Evolutionary conservation across 2,888 invertebrate genomes (phyloP), one percentile per base, ranked within the genome.

Genomic region (Petrolisthes manimaculis): DNA sequence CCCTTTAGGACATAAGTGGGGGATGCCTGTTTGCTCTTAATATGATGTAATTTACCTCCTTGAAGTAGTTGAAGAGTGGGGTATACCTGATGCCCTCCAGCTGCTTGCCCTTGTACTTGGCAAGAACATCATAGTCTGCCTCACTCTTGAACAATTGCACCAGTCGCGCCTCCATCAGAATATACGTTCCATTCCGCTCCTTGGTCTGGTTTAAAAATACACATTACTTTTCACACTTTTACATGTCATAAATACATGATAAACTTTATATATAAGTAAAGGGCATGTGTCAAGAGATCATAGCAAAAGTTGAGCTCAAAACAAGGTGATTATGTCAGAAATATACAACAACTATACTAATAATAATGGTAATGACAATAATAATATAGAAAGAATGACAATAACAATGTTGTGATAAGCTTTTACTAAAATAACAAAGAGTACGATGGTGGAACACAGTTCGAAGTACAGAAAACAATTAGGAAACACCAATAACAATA

Each of bases 11-110:
- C 37, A 37, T 37, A 37, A 37, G 37, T 37, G 37, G 0, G 37
- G 37, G 37, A 37, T 37, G 37, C 37, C 37, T 18, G 21, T 79
- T 37, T 5, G 75, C 9, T 18, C 21, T 18, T 75, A 75, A 21
- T 24, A 18, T n/a, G 14, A 21, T 75, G 24, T 51, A 56, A 83
- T 93, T 93, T 92, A 95, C 94, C 91, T 95, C 93, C 56, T 94
- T 93, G 93, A 97, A 99, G 93, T 99, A 99, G 55, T 96, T 95
- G 93, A 99, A 99, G 18, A 97, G 93, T 0, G 99, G 99, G 92
- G 96, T 95, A 93, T 99, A 99, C 24, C 93, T 93, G 92, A 96
- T 95, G 51, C 96, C 98, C 92, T 96, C 95, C 56, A 99, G 94
- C 91, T 95, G 95, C 88, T 94, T 94, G 21, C 99, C 99, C 86